A percentile compares a stretch with the other conserved stretches of the same genome.
phyloP scores from a whole-genome alignment of 1,140 invertebrate genomes.

The Listronotus bonariensis region DNA sequence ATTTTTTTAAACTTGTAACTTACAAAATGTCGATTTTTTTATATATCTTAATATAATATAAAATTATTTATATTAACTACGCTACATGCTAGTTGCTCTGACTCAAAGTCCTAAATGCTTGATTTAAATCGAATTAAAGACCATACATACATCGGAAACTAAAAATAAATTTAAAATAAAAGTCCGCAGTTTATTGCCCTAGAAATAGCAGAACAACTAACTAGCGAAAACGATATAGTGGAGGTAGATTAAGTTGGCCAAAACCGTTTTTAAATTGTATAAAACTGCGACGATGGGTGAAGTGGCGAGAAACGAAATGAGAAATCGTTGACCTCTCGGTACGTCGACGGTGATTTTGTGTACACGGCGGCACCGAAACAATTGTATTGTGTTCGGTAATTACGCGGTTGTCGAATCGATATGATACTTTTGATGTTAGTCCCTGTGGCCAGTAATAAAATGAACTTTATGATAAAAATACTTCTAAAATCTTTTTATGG shows the following conservation, averaged over 20 bases:
- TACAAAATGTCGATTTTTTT: too few relatives aligned
- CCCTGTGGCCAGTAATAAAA: too few relatives aligned
- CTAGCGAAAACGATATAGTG: too few relatives aligned
- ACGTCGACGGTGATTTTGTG: constrained; percentile 35
- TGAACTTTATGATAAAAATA: too few relatives aligned
- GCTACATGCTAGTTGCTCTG: too few relatives aligned
- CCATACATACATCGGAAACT: too few relatives aligned
- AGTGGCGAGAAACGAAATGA: constrained; percentile 32
- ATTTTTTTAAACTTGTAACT: too few relatives aligned
- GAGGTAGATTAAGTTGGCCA: constrained; percentile 12
- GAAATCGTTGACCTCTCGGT: constrained; percentile 37
- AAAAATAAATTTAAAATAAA: neutral
- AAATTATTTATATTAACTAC: too few relatives aligned
- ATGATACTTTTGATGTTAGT: too few relatives aligned
- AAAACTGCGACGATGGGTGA: constrained; percentile 26
- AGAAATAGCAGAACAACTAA: constrained; percentile 17
- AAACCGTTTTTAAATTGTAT: constrained; percentile 30
- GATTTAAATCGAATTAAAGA: neutral
- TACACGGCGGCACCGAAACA: constrained; percentile 20
- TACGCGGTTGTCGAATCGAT: too few relatives aligned
- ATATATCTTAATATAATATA: too few relatives aligned
- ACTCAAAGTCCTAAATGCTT: neutral
- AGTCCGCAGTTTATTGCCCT: constrained; percentile 13
- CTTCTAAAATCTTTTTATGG: too few relatives aligned
- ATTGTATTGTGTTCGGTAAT: neutral